Evolutionary conservation across 2,888 invertebrate species (phyloP).

Genomic region (Lasioglossum zephyrum): DNA sequence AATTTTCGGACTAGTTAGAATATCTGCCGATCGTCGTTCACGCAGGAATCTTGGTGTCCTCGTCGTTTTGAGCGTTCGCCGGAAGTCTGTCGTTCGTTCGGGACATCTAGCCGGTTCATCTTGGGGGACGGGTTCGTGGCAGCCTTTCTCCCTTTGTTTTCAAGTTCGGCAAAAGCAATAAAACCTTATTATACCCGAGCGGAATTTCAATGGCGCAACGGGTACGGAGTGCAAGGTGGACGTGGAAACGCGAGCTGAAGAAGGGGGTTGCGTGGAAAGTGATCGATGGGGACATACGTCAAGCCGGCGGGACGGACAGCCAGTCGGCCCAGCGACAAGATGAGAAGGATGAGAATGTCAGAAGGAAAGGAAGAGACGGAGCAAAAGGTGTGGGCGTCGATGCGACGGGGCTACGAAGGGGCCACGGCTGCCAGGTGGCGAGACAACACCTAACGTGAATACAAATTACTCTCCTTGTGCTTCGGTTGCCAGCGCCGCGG

Average conservation of each 20-base stretch:
- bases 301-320: slow-evolving; percentile 73
- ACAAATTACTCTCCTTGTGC: slow-evolving; percentile 76
- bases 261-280: slow-evolving; percentile 71
- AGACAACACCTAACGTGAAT: slow-evolving; percentile 80
- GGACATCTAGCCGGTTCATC: slow-evolving; percentile 9
- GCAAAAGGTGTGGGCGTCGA: slow-evolving; percentile 51
- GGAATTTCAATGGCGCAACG: slow-evolving; percentile 77
- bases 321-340: slow-evolving; percentile 65
- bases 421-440: slow-evolving; percentile 75
- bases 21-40: slow-evolving; percentile 27
- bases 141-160: slow-evolving; percentile 67
- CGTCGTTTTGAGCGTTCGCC: slow-evolving; percentile 20
- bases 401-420: slow-evolving; percentile 33
- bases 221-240: slow-evolving; percentile 64
- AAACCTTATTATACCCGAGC: slow-evolving; percentile 75
- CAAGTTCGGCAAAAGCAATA: slow-evolving; percentile 71
- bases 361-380: slow-evolving; percentile 57
- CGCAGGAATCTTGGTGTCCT: background rate
- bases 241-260: slow-evolving; percentile 67
- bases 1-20: slow-evolving; percentile 38
- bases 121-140: slow-evolving; percentile 24
- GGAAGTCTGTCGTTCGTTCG: slow-evolving; percentile 31
- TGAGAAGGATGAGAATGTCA: slow-evolving; percentile 67
- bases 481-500: slow-evolving; percentile 69
- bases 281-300: slow-evolving; percentile 81